phyloP scores from a whole-genome alignment of 2,797 vertebrate species.

The Ctenopoma multispine region DNA sequence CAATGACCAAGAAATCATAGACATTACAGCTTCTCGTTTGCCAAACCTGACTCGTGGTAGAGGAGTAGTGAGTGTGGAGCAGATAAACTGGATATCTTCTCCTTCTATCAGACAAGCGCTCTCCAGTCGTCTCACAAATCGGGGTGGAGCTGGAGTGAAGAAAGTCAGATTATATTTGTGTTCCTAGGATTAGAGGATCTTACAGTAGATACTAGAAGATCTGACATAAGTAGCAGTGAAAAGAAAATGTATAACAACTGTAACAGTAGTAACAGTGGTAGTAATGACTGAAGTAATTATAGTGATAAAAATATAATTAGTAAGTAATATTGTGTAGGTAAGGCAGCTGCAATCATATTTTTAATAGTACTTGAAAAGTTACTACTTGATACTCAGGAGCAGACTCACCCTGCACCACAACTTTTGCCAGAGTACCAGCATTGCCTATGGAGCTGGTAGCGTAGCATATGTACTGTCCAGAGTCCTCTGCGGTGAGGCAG shows the following conservation, averaged over 20 bases:
- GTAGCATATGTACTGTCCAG: conserved; percentile 95
- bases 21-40: neutral
- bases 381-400: neutral
- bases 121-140: conserved; percentile 90
- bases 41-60: conserved; percentile 89
- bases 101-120: conserved; percentile 89
- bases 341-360: too few species aligned
- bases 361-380: neutral
- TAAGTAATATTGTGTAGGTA: neutral
- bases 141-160: conserved; percentile 88
- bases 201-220: neutral
- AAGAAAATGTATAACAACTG: too few species aligned
- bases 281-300: too few species aligned
- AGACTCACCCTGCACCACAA: conserved; percentile 92
- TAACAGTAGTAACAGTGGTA: too few species aligned
- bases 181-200: neutral
- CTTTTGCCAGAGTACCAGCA: conserved; percentile 89
- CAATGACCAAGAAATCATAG: neutral
- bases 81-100: conserved; percentile 90
- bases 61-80: conserved; percentile 88
- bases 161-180: neutral
- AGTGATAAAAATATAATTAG: too few species aligned
- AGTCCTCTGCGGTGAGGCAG: conserved; percentile 87
- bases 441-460: conserved; percentile 90
- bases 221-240: too few species aligned